Evolutionary conservation across 2,888 invertebrate species (phyloP), one percentile per base, ranked within the genome.

Genomic region (Ormyrus rosae): DNA sequence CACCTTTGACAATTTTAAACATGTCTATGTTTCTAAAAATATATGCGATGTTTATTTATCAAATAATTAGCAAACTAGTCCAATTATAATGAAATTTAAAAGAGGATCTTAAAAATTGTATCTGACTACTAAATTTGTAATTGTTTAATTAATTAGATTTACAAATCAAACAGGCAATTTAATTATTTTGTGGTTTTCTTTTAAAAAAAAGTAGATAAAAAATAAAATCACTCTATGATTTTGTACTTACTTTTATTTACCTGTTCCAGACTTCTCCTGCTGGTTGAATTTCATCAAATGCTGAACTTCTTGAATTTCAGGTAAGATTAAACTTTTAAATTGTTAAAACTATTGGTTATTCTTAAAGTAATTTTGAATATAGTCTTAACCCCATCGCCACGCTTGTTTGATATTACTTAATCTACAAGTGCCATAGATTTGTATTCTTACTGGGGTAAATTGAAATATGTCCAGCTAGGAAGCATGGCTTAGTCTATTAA

Each of bases 261-360:
- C 51, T 84, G 56, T 56, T 84, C 13, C 83, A 84, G 84, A 83
- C 80, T 56, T 72, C 56, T 46, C 80, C 68, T 60, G 81, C 82
- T 78, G 84, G 80, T 58, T 83, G 74, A 83, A 50, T 50, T 5
- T 19, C 11, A 5, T 6, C 8, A 7, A 51, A 58, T 56, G 10
- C 50, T 51, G 8, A 58, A n/a, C 19, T 71, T 60, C 6, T 34
- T 60, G 46, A 81, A 55, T 71, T 78, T 70, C 51, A 75, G 78
- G 81, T 81, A 76, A 34, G n/a, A 19, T 45, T 58, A 34, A 48
- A 10, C 48, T 53, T 53, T 68, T 51, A 10, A 70, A 48, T 71
- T 77, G 1, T 11, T 34, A 48, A 67, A 64, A 73, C 8, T 46
- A 74, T 61, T 61, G 0, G 56, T 67, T 67, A 8, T 56, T 46